Base-by-base conservation (phyloP, 2,797 vertebrate species). In the Pteropus rufus region DNA sequence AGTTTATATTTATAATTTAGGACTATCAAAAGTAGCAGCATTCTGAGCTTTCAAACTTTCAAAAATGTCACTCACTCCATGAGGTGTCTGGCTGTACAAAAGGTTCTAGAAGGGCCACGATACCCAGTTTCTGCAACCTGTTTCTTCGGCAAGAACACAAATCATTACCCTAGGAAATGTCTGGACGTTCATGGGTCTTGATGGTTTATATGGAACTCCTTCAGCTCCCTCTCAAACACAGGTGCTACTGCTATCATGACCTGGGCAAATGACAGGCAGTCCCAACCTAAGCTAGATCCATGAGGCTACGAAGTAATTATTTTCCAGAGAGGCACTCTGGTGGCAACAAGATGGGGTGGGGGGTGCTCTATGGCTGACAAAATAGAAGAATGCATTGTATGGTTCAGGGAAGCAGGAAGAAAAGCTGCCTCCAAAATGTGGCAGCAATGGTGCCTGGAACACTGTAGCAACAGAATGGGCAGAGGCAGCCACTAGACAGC, bases 1-100 rank as follows among this genome's bases (percentile, higher is more conserved):
- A 82, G 79, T 77, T 92, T 85, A 5, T 58, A 94, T 91, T 87
- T 88, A 52, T 3, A 86, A 56, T 60, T 94, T 64, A 95, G 16
- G 6, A 75, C 82, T 84, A 81, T 19, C 15, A 54, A 52, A 80
- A 81, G 16, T 2, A 60, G 23, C 6, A 91, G 29, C 91, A 93
- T 69, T 91, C 29, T 86, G 18, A 94, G 39, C 58, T 93, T 86
- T 91, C 56, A 88, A 95, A 90, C 41, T 39, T 56, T 41, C 54
- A 46, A 91, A 93, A 93, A 73, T 21, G 24, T 49, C 62, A 95
- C 70, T 87, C 44, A 77, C 15, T 89, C 58, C 29, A 54, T 26
- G 44, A 64, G 29, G 23, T 44, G 8, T 60, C 69, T 89, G 24
- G 31, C 52, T 86, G 7, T 93, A 77, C 24, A 90, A 62, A 44